These are phyloP conservation scores for Saxidomus purpurata DNA, from an alignment of 1,140 invertebrate genomes.

Conservation along the genomic window DNA sequence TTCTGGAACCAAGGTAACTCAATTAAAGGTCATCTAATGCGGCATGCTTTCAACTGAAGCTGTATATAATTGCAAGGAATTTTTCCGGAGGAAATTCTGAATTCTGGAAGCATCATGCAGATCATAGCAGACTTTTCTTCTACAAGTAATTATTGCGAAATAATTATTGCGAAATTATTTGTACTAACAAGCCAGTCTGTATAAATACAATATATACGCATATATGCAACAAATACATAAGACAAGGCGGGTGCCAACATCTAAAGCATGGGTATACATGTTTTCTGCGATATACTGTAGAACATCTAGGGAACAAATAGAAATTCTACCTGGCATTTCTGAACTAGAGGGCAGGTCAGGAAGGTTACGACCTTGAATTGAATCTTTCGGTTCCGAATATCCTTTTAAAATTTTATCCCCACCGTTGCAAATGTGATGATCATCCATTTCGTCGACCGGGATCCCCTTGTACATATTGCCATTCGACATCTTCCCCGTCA, in stretches of 20 bases:
- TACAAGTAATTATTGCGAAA: neutral
- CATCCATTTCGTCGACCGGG: conserved; percentile 84
- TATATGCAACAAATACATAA: neutral
- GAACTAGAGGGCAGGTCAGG: conserved; percentile 79
- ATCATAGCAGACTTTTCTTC: neutral
- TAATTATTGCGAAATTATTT: too few species aligned
- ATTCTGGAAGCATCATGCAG: neutral
- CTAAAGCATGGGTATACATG: conserved; percentile 1
- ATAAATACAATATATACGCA: too few species aligned
- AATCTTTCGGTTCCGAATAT: conserved; percentile 89
- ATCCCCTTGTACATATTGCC: conserved; percentile 87
- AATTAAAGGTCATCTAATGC: conserved; percentile 2
- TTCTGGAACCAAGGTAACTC: neutral
- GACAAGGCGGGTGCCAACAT: neutral
- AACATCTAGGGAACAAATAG: neutral
- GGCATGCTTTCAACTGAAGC: neutral
- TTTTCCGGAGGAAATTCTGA: neutral
- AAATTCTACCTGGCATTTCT: conserved; percentile 73
- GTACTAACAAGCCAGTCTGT: neutral
- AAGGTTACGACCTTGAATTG: conserved; percentile 74
- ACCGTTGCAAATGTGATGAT: conserved; percentile 76
- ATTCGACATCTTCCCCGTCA: conserved; percentile 83
- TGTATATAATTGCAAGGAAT: neutral
- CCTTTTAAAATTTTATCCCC: conserved; percentile 86
- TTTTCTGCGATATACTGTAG: conserved; percentile 13